These are phyloP conservation scores for Eurosta solidaginis DNA, from an alignment of 1,140 invertebrate species.

Conservation along the genomic window DNA sequence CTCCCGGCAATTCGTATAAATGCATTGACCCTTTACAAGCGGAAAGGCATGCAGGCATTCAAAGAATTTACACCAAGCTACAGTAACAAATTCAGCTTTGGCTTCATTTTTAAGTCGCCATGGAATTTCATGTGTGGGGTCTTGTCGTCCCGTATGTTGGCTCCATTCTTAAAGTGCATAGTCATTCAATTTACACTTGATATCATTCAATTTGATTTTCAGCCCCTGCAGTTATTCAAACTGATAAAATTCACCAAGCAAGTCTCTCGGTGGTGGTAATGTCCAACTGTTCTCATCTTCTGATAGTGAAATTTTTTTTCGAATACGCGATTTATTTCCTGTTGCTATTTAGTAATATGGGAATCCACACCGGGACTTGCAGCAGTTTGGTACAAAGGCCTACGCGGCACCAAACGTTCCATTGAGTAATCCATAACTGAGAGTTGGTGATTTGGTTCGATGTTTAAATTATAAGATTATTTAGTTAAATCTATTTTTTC, in stretches of 20 bases:
- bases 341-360: too few species aligned
- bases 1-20: slow-evolving; percentile 95
- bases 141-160: slow-evolving; percentile 74
- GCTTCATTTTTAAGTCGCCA: slow-evolving; percentile 65
- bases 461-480: too few species aligned
- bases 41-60: slow-evolving; percentile 75
- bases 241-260: slow-evolving; percentile 61
- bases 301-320: slow-evolving; percentile 63
- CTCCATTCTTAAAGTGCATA: slow-evolving; percentile 81
- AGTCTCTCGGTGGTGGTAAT: slow-evolving; percentile 50
- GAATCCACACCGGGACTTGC: too few species aligned
- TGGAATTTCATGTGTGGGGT: slow-evolving; percentile 71
- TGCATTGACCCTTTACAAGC: slow-evolving; percentile 74
- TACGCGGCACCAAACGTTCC: too few species aligned
- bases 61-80: slow-evolving; percentile 92
- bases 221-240: slow-evolving; percentile 64
- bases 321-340: slow-evolving; percentile 52
- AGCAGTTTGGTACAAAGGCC: too few species aligned
- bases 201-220: slow-evolving; percentile 74
- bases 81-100: slow-evolving; percentile 78
- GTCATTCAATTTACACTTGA: slow-evolving; percentile 79
- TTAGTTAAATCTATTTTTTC: too few species aligned
- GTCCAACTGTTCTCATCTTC: slow-evolving; percentile 51
- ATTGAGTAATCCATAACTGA: too few species aligned
- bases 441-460: too few species aligned